phyloP scores from a whole-genome alignment of 2,888 invertebrate species.

The Carcina quercana region DNA sequence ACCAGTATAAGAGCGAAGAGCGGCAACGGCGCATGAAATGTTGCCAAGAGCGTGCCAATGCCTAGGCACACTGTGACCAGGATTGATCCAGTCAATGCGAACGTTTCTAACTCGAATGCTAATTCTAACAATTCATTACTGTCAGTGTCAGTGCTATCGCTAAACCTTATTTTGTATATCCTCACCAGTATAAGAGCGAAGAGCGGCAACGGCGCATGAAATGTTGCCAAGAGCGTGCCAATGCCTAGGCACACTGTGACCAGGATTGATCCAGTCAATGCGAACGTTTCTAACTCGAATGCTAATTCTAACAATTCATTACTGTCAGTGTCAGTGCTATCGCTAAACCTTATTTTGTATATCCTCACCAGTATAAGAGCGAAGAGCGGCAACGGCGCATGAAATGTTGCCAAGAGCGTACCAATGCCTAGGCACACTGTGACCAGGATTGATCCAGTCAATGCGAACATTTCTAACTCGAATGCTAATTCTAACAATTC shows the following conservation, averaged over 20 bases:
- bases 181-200: constrained; percentile 83
- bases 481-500: no score
- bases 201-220: constrained; percentile 79
- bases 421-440: constrained; percentile 74
- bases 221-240: constrained; percentile 76
- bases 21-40: constrained; percentile 78
- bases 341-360: no score
- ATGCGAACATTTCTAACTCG: constrained; percentile 75
- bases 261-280: constrained; percentile 75
- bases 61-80: constrained; percentile 75
- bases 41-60: constrained; percentile 76
- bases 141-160: constrained; percentile 71
- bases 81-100: constrained; percentile 76
- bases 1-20: constrained; percentile 85
- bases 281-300: constrained; percentile 75
- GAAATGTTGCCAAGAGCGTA: constrained; percentile 76
- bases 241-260: constrained; percentile 75
- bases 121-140: no score
- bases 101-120: constrained; percentile 76
- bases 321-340: constrained; percentile 71
- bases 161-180: no score
- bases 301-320: no score
- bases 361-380: constrained; percentile 82
- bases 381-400: constrained; percentile 81
- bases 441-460: constrained; percentile 76